Evolutionary conservation across 2,113 vertebrate genomes (phyloP).

Genomic region (Podocnemis expansa): DNA sequence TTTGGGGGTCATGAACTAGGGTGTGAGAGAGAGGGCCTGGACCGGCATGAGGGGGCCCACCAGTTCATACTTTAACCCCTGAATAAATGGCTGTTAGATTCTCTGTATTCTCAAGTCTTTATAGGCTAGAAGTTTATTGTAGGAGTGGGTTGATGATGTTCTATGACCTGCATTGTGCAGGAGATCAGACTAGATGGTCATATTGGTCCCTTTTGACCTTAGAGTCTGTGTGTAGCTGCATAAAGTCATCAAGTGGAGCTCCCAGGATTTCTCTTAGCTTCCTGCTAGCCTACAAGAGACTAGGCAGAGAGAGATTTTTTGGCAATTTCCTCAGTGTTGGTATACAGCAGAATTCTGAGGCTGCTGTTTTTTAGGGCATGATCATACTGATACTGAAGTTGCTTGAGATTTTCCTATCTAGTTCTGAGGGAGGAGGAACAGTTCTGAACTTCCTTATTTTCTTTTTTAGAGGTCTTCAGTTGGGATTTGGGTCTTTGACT

Average conservation of each 20-base stretch:
- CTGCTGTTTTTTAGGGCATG: neutral
- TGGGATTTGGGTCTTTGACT: neutral
- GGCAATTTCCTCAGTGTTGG: rapidly evolving
- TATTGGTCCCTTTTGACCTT: no score
- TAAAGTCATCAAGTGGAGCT: rapidly evolving
- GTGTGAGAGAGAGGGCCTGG: no score
- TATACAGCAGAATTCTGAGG: neutral
- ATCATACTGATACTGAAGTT: neutral
- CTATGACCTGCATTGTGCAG: no score
- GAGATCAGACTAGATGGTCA: no score
- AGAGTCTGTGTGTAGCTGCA: neutral
- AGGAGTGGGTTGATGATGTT: no score
- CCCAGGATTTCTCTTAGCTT: neutral
- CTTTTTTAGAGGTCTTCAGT: neutral
- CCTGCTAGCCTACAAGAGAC: neutral
- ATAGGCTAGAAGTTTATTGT: no score
- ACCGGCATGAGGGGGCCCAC: no score
- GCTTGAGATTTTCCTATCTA: neutral
- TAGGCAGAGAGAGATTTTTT: neutral
- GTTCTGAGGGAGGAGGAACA: neutral
- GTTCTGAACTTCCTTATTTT: rapidly evolving
- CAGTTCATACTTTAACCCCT: no score
- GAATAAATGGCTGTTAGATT: no score
- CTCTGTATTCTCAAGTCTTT: no score
- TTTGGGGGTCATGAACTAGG: no score